Percentiles rank a stretch among this genome's conserved stretches.
Evolutionary conservation across 2,113 vertebrate genomes (phyloP).

Genomic region (Sylvilagus bachmani): DNA sequence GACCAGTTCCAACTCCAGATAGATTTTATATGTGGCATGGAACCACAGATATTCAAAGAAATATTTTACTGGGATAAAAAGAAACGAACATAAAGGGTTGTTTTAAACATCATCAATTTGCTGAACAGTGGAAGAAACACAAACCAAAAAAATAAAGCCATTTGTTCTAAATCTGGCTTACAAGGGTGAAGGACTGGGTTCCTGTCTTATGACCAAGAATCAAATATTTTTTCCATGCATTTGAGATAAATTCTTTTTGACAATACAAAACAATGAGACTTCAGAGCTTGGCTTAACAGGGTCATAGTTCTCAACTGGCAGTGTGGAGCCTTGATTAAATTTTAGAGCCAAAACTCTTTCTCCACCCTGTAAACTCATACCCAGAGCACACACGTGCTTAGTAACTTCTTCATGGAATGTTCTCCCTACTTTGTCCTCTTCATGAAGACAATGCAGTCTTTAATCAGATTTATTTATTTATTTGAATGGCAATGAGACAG

Average conservation of each 20-base stretch:
- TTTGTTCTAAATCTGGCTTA: not conserved
- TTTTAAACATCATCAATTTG: not conserved
- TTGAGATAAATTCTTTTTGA: not conserved
- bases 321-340: not conserved
- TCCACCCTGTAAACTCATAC: accelerated
- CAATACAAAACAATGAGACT: not conserved
- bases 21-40: not conserved
- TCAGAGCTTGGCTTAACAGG: not conserved
- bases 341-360: not conserved
- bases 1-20: not conserved
- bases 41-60: not conserved
- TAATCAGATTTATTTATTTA: too few species aligned
- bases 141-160: not conserved
- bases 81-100: not conserved
- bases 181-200: not conserved
- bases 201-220: not conserved
- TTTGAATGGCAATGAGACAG: too few species aligned
- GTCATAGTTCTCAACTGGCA: not conserved
- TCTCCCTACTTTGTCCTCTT: not conserved
- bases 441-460: not conserved
- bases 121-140: not conserved
- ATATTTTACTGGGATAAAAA: not conserved
- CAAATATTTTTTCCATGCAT: not conserved
- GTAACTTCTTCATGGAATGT: not conserved
- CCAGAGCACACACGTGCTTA: not conserved